Conservation (phyloP, 2,113 vertebrate species). For the Nannospalax galili region DNA sequence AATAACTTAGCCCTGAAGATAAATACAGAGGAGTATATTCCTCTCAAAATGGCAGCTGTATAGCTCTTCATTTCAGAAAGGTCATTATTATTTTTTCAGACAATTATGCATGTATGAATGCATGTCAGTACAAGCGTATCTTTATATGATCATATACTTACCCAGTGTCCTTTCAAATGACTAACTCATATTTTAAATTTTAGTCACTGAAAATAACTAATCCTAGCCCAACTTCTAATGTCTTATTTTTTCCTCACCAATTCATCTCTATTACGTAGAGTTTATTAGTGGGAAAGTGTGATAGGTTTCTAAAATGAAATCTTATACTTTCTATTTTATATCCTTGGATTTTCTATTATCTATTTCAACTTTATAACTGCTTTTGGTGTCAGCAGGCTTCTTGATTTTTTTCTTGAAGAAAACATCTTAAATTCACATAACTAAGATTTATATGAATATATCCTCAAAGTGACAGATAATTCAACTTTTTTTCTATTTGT, state of each 20-base stretch:
- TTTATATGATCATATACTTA: background rate
- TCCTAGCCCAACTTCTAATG: background rate
- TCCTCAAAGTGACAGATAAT: background rate
- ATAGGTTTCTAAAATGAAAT: background rate
- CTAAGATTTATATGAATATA: background rate
- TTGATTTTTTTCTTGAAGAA: background rate
- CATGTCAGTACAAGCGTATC: background rate
- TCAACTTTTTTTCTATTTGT: background rate
- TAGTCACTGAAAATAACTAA: background rate
- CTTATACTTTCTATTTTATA: background rate
- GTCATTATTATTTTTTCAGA: background rate
- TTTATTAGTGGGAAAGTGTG: background rate
- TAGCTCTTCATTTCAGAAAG: background rate
- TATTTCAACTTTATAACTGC: background rate
- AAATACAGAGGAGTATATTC: background rate
- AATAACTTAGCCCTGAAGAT: background rate
- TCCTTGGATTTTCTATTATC: background rate
- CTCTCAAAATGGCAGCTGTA: background rate
- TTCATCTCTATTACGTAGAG: background rate
- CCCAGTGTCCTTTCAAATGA: background rate
- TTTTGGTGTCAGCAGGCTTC: background rate
- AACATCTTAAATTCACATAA: background rate
- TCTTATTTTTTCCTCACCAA: background rate
- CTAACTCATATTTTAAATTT: background rate
- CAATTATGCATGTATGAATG: background rate